phyloP scores from a whole-genome alignment of 2,113 vertebrate species.

The Urocolius indicus region DNA sequence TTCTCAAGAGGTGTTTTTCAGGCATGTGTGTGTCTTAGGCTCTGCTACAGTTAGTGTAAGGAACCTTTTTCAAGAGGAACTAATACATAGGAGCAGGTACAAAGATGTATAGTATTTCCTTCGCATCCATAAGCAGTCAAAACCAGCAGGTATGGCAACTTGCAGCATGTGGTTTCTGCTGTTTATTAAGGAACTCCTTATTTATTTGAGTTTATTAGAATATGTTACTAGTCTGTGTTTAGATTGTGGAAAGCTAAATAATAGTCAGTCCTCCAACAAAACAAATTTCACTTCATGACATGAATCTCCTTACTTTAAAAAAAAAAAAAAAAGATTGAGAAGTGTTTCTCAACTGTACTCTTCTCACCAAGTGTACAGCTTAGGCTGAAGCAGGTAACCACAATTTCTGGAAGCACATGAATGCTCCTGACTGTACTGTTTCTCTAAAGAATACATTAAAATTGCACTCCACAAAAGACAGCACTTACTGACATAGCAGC shows the following conservation, averaged over 20 bases:
- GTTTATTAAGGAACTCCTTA: neutral
- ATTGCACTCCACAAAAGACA: slow-evolving; percentile 1
- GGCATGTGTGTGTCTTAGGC: accelerated
- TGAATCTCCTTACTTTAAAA: neutral
- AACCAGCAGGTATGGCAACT: neutral
- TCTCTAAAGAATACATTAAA: neutral
- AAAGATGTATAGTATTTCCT: neutral
- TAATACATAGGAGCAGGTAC: neutral
- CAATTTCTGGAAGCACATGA: neutral
- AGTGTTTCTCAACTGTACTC: neutral
- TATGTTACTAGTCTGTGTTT: neutral
- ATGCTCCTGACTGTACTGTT: neutral
- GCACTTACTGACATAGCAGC: neutral
- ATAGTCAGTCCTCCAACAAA: neutral
- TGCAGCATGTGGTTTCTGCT: neutral
- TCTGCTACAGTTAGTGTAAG: neutral
- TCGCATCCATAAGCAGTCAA: neutral
- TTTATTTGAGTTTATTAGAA: neutral
- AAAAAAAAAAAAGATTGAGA: neutral
- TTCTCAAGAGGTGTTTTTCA: neutral
- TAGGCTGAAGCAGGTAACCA: neutral
- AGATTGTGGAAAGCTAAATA: neutral
- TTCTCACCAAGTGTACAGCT: neutral
- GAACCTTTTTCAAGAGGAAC: neutral
- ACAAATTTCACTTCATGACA: neutral